These are phyloP conservation scores for Noctuana brunneofusca DNA, from an alignment of 2,888 invertebrate species.

Conservation along the genomic window DNA sequence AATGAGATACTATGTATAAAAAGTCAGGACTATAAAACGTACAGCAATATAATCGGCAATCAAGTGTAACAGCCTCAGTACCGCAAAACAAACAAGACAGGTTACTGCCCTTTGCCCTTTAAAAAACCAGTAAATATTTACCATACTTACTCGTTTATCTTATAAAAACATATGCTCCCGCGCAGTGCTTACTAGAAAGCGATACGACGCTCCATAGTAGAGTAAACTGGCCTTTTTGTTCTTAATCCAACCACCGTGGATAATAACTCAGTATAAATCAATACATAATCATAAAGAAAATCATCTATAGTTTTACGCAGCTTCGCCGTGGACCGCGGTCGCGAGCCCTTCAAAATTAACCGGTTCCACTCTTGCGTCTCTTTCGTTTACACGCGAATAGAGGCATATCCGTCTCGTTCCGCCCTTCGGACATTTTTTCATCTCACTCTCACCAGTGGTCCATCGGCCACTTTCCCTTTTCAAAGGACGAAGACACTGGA, in stretches of 20 bases:
- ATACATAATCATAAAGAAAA: slow-evolving; percentile 72
- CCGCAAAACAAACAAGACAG: slow-evolving; percentile 19
- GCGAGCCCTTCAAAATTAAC: slow-evolving; percentile 80
- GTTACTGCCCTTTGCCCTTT: slow-evolving; percentile 28
- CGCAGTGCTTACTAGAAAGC: slow-evolving; percentile 26
- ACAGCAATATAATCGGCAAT: background rate
- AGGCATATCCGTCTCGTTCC: slow-evolving; percentile 53
- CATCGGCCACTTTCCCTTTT: slow-evolving; percentile 81
- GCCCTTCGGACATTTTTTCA: slow-evolving; percentile 76
- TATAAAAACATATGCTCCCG: slow-evolving; percentile 17
- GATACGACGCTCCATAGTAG: slow-evolving; percentile 12
- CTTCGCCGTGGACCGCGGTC: slow-evolving; percentile 66
- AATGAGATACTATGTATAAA: background rate
- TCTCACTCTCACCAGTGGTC: slow-evolving; percentile 77
- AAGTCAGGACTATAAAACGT: slow-evolving; percentile 8
- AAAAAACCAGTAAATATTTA: slow-evolving; percentile 14
- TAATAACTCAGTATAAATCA: slow-evolving; percentile 62
- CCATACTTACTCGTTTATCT: background rate
- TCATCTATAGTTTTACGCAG: slow-evolving; percentile 54
- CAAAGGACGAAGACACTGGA: slow-evolving; percentile 78
- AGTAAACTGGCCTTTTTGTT: slow-evolving; percentile 25
- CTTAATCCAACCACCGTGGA: slow-evolving; percentile 49
- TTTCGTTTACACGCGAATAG: slow-evolving; percentile 42
- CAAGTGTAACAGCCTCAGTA: background rate
- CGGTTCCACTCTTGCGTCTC: slow-evolving; percentile 64